A percentile compares a stretch with the other conserved stretches of the same genome.
These are phyloP conservation scores for Anorthoa munda DNA, from an alignment of 2,888 invertebrate species.

Conservation along the genomic window DNA sequence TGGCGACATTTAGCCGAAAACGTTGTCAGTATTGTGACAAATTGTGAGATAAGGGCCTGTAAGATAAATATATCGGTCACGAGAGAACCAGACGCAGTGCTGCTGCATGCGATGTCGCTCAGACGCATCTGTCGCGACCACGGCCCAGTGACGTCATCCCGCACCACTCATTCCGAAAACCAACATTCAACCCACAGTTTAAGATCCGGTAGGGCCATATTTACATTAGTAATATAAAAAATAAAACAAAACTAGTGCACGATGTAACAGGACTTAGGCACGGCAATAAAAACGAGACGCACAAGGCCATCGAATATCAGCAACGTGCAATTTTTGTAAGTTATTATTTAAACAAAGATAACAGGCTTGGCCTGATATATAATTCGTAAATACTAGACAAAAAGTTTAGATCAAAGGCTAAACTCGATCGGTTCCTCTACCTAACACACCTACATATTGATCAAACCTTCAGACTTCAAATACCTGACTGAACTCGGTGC, in stretches of 20 bases:
- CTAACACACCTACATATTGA: conserved; percentile 22
- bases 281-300: conserved; percentile 62
- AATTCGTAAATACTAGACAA: conserved; percentile 42
- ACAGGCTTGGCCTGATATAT: conserved; percentile 28
- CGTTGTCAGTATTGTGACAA: conserved; percentile 85
- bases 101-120: conserved; percentile 43
- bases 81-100: conserved; percentile 71
- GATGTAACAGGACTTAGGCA: conserved; percentile 64
- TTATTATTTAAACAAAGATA: conserved; percentile 56
- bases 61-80: conserved; percentile 78
- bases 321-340: conserved; percentile 56
- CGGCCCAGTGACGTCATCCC: conserved; percentile 37
- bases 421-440: conserved; percentile 9
- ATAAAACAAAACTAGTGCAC: conserved; percentile 57
- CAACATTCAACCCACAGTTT: conserved; percentile 17
- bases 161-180: conserved; percentile 16
- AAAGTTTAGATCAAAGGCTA: conserved; percentile 38
- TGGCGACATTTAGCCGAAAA: conserved; percentile 80
- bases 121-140: conserved; percentile 49
- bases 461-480: conserved; percentile 54
- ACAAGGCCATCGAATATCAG: conserved; percentile 61
- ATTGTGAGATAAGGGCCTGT: conserved; percentile 84
- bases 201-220: conserved; percentile 54
- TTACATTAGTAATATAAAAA: conserved; percentile 44
- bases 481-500: conserved; percentile 5